Evolutionary conservation across 2,888 invertebrate genomes (phyloP).

Genomic region (Chymomyza procnemis): DNA sequence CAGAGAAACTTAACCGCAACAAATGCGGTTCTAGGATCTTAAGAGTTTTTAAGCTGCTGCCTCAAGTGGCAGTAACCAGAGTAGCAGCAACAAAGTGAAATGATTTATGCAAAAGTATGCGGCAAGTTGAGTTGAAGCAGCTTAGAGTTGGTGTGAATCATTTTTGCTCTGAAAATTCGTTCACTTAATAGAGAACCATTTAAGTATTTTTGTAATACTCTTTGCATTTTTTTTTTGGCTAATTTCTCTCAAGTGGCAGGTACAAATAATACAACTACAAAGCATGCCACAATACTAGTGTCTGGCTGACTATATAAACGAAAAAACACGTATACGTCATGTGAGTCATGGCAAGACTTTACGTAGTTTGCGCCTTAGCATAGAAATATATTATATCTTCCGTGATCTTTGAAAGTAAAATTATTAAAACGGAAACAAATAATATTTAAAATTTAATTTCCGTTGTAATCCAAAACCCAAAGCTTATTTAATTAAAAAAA

Average conservation of each 20-base stretch:
- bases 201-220: not conserved
- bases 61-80: conserved; percentile 32
- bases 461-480: conserved; percentile 40
- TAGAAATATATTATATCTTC: no score
- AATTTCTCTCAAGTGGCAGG: not conserved
- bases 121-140: not conserved
- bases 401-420: no score
- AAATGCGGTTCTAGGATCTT: conserved; percentile 51
- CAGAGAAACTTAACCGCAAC: conserved; percentile 37
- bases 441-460: conserved; percentile 43
- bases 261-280: not conserved
- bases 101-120: conserved; percentile 39
- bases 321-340: conserved; percentile 37
- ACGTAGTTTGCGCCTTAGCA: no score
- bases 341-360: conserved; percentile 34
- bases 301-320: not conserved
- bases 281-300: conserved; percentile 11
- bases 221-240: conserved; percentile 6
- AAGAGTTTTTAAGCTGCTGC: conserved; percentile 38
- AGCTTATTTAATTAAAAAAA: conserved; percentile 13
- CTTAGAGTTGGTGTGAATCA: not conserved
- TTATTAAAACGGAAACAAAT: conserved; percentile 51
- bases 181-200: not conserved
- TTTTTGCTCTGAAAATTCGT: not conserved
- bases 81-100: conserved; percentile 21